Percentiles rank a stretch among this genome's conserved stretches.
These are phyloP conservation scores for Camptogramma bilineatum DNA, from an alignment of 2,888 invertebrate species.

Conservation along the genomic window DNA sequence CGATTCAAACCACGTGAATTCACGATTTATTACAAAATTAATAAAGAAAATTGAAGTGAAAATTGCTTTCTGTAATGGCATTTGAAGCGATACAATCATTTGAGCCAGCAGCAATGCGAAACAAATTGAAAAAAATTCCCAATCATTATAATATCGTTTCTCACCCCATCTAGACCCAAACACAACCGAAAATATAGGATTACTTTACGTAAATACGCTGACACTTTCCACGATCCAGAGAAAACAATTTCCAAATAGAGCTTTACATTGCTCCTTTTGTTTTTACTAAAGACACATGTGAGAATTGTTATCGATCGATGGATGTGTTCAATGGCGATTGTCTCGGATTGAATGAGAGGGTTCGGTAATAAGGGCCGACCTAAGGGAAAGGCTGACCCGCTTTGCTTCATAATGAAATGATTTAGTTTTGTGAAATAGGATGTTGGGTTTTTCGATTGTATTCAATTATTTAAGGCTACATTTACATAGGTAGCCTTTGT, in stretches of 20 bases:
- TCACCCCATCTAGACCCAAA: constrained; percentile 30
- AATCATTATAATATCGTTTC: constrained; percentile 26
- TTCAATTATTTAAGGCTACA: background rate
- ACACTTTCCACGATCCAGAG: constrained; percentile 40
- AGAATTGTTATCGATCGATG: constrained; percentile 59
- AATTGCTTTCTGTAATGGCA: background rate
- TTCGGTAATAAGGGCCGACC: constrained; percentile 39
- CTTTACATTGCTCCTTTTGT: constrained; percentile 59
- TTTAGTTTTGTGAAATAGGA: constrained; percentile 20
- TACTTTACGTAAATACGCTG: constrained; percentile 37
- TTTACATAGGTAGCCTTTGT: background rate
- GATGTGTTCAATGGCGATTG: constrained; percentile 54
- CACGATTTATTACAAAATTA: background rate
- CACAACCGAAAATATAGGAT: constrained; percentile 25
- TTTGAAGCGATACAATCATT: background rate
- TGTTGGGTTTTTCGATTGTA: constrained; percentile 8
- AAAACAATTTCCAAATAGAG: constrained; percentile 52
- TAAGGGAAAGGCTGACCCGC: constrained; percentile 23
- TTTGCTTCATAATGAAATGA: constrained; percentile 28
- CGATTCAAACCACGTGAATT: background rate
- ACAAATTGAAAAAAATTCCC: constrained; percentile 19
- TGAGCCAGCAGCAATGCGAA: constrained; percentile 10
- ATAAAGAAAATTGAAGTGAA: background rate
- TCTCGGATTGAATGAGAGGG: constrained; percentile 50
- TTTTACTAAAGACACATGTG: constrained; percentile 53